phyloP scores from a whole-genome alignment of 2,888 invertebrate species.

The Sylvicola cinctus region DNA sequence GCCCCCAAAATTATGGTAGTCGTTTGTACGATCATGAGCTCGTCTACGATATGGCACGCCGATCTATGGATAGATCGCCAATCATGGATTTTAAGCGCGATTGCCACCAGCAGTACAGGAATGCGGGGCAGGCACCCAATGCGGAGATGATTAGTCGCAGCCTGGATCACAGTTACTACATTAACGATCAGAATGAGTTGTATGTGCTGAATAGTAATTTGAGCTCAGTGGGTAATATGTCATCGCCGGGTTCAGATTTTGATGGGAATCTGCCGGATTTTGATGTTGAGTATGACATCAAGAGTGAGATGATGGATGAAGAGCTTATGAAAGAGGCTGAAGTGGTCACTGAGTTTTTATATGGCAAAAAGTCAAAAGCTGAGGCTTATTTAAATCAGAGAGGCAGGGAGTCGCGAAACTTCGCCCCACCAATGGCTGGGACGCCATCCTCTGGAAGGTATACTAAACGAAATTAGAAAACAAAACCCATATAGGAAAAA shows the following conservation, averaged over 20 bases:
- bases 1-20: conserved; percentile 23
- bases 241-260: conserved; percentile 5
- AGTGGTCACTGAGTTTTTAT: conserved; percentile 32
- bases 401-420: conserved; percentile 13
- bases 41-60: conserved; percentile 22
- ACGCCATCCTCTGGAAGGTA: conserved; percentile 13
- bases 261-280: conserved; percentile 5
- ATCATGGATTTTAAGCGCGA: conserved; percentile 22
- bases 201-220: not conserved
- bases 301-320: conserved; percentile 14
- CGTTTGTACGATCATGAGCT: conserved; percentile 24
- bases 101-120: conserved; percentile 8
- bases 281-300: conserved; percentile 6
- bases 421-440: conserved; percentile 12
- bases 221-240: not conserved
- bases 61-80: conserved; percentile 19
- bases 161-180: not conserved
- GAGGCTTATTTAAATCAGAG: conserved; percentile 12
- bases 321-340: conserved; percentile 32
- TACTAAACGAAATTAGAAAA: conserved; percentile 8
- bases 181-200: not conserved
- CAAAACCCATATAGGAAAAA: conserved; percentile 5
- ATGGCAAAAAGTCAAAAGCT: conserved; percentile 30
- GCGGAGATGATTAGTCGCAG: conserved; percentile 15
- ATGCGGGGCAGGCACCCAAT: conserved; percentile 20